Evolutionary conservation across 2,797 vertebrate genomes (phyloP).

Genomic region (Taeniopygia guttata): DNA sequence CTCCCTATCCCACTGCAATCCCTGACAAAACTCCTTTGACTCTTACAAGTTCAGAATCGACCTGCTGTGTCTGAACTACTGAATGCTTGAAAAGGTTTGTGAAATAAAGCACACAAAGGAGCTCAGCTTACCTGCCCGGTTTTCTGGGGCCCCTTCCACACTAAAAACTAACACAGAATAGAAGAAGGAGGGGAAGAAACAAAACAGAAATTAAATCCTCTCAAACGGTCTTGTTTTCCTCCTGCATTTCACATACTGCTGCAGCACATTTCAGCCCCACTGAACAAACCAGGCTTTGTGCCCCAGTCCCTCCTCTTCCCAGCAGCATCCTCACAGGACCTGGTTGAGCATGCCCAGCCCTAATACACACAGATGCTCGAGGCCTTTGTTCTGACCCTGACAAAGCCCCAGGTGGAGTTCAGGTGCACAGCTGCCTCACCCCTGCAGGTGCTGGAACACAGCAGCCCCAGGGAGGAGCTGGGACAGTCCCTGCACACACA

Average conservation of each 20-base stretch:
- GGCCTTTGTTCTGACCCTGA: slow-evolving; percentile 19
- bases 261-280: slow-evolving; percentile 32
- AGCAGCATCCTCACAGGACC: slow-evolving; percentile 6
- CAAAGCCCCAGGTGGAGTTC: neutral
- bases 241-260: slow-evolving; percentile 44
- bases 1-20: neutral
- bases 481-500: neutral
- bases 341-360: slow-evolving; percentile 53
- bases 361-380: slow-evolving; percentile 23
- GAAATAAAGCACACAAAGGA: slow-evolving; percentile 64
- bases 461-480: neutral
- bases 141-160: slow-evolving; percentile 80
- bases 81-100: slow-evolving; percentile 23
- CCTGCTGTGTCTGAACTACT: neutral
- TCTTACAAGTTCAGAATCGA: neutral
- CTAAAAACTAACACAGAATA: slow-evolving; percentile 76
- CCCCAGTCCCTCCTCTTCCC: slow-evolving; percentile 51
- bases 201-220: slow-evolving; percentile 68
- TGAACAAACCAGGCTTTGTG: slow-evolving; percentile 31
- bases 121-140: slow-evolving; percentile 74
- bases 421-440: neutral
- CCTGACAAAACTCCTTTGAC: neutral
- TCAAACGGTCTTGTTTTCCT: slow-evolving; percentile 51
- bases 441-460: neutral
- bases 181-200: slow-evolving; percentile 69